phyloP scores from a whole-genome alignment of 1,140 invertebrate species.

The Lethrus apterus region DNA sequence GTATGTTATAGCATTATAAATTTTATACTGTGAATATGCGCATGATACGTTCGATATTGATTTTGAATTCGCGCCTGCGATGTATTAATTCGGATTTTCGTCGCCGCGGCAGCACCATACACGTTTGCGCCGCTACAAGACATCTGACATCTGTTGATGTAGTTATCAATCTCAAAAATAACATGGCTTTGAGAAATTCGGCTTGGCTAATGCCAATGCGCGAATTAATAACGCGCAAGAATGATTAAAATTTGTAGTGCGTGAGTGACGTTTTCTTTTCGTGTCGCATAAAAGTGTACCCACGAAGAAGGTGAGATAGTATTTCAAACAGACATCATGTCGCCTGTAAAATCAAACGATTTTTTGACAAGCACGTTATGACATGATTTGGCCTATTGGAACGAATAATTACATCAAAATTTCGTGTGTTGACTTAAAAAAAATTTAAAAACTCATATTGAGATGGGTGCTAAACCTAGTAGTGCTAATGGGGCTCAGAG shows the following conservation, averaged over 20 bases:
- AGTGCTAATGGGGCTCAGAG: conserved; percentile 65
- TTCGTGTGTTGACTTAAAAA: too few species aligned
- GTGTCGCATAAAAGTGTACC: too few species aligned
- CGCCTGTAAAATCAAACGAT: conserved; percentile 21
- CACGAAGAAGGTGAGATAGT: not conserved
- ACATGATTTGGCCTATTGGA: conserved; percentile 7
- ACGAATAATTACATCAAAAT: conserved; percentile 1
- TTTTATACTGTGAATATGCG: too few species aligned
- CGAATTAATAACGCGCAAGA: not conserved
- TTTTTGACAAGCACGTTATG: conserved; percentile 22
- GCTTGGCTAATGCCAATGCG: conserved; percentile 18
- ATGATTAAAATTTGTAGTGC: conserved; percentile 9
- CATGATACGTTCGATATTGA: conserved; percentile 17
- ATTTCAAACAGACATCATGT: conserved; percentile 17
- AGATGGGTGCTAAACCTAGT: conserved; percentile 77
- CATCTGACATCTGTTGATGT: conserved; percentile 22
- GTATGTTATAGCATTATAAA: too few species aligned
- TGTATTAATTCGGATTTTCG: not conserved
- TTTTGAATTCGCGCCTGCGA: conserved; percentile 18
- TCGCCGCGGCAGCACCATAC: conserved; percentile 1
- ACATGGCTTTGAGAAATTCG: conserved; percentile 16
- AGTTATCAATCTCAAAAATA: conserved; percentile 13
- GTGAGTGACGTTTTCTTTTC: too few species aligned
- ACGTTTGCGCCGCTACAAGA: not conserved
- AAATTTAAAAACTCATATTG: too few species aligned